phyloP scores from a whole-genome alignment of 1,140 invertebrate genomes.

The Colletes latitarsis region DNA sequence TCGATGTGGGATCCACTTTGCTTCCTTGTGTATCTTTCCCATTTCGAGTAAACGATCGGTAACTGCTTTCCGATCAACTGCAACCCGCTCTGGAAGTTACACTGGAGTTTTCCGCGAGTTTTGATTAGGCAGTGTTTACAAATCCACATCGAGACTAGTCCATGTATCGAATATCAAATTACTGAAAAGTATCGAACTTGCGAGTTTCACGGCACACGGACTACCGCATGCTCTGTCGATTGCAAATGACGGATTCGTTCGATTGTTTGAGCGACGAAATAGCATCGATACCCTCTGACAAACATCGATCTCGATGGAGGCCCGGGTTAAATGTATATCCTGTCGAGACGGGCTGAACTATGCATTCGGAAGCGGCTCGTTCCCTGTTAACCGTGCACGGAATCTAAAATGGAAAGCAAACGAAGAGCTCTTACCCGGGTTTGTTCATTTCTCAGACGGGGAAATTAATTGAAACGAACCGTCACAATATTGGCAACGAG shows the following conservation, averaged over 20 bases:
- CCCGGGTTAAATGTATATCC: neutral
- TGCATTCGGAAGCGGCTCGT: neutral
- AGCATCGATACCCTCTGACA: slow-evolving; percentile 19
- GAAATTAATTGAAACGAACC: neutral
- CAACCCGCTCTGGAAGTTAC: too few species aligned
- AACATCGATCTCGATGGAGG: slow-evolving; percentile 11
- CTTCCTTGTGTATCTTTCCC: too few species aligned
- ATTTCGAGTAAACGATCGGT: too few species aligned
- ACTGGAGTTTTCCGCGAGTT: too few species aligned
- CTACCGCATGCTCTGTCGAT: neutral
- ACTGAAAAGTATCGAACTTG: too few species aligned
- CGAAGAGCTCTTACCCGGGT: neutral
- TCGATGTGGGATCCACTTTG: too few species aligned
- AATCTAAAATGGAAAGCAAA: neutral
- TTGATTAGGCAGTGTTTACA: too few species aligned
- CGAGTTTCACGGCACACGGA: neutral
- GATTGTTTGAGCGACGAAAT: slow-evolving; percentile 10
- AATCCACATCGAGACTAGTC: too few species aligned
- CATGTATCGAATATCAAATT: too few species aligned
- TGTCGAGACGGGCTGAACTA: neutral
- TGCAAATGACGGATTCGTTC: slow-evolving; percentile 1
- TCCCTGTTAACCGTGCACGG: neutral
- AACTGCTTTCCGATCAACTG: too few species aligned
- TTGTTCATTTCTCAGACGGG: neutral
- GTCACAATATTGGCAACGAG: neutral